Conservation (phyloP, 2,797 vertebrate species). For the Acomys russatus region DNA sequence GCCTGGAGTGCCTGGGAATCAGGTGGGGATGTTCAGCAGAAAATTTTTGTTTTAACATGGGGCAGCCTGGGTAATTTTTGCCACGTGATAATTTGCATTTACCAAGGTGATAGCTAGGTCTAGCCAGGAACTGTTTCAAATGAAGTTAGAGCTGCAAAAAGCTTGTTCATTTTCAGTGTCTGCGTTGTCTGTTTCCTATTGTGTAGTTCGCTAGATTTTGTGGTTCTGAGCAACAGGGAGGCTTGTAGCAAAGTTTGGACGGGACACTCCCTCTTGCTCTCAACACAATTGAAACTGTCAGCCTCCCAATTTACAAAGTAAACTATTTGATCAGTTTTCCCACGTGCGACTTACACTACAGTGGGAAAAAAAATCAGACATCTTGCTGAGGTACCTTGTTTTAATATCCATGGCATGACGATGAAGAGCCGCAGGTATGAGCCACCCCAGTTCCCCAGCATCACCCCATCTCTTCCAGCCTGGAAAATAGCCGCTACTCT, state of each 20-base stretch:
- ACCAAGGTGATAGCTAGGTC: neutral
- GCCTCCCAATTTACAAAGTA: constrained; percentile 3
- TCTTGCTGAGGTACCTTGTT: neutral
- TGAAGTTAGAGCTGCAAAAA: neutral
- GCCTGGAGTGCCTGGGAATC: neutral
- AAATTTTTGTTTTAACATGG: neutral
- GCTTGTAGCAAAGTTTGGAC: neutral
- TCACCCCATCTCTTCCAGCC: neutral
- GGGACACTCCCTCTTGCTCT: neutral
- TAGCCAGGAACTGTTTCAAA: constrained; percentile 15
- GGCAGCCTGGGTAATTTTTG: neutral
- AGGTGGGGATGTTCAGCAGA: too few relatives aligned
- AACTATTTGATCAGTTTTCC: neutral
- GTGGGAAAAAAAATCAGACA: neutral
- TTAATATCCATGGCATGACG: neutral
- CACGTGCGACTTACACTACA: neutral
- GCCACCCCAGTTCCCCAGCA: neutral
- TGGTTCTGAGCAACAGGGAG: neutral
- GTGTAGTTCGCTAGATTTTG: neutral
- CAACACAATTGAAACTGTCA: neutral
- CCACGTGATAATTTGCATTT: neutral
- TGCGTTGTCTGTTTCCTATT: neutral
- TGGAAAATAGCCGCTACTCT: constrained; percentile 4
- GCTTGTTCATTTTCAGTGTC: neutral
- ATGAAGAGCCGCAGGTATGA: neutral